Percentiles rank a stretch among this genome's conserved stretches.
These are phyloP conservation scores for Pampusana beccarii DNA, from an alignment of 2,113 vertebrate species.

Conservation along the genomic window DNA sequence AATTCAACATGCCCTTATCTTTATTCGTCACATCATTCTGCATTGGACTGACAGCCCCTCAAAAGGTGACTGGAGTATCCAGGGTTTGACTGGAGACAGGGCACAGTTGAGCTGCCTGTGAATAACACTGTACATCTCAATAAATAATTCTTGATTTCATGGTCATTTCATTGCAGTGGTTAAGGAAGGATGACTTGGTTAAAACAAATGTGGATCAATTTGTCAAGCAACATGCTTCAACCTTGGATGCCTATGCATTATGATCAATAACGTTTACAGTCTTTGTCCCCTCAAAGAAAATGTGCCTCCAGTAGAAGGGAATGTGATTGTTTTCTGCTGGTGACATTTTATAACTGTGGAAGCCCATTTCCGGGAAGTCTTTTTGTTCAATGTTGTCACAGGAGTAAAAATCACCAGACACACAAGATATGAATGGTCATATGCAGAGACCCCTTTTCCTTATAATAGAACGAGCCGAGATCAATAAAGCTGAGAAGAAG, in stretches of 20 bases:
- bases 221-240: constrained; percentile 57
- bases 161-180: constrained; percentile 51
- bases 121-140: constrained; percentile 45
- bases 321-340: background rate
- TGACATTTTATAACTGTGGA: background rate
- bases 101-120: constrained; percentile 6
- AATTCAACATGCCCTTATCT: background rate
- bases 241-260: constrained; percentile 60
- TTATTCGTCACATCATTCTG: background rate
- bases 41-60: background rate
- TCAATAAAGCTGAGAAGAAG: constrained; percentile 82
- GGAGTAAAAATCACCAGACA: constrained; percentile 81
- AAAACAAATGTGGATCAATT: constrained; percentile 68
- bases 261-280: constrained; percentile 64
- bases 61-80: background rate
- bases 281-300: constrained; percentile 34
- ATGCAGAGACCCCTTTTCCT: constrained; percentile 79
- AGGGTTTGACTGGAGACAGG: background rate
- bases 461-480: constrained; percentile 80
- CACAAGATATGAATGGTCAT: constrained; percentile 85
- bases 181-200: constrained; percentile 62
- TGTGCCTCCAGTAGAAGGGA: constrained; percentile 15
- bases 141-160: constrained; percentile 67
- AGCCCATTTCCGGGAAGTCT: background rate
- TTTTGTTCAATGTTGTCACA: background rate